Conservation (phyloP, 1,140 invertebrate species). For the Procambarus clarkii region DNA sequence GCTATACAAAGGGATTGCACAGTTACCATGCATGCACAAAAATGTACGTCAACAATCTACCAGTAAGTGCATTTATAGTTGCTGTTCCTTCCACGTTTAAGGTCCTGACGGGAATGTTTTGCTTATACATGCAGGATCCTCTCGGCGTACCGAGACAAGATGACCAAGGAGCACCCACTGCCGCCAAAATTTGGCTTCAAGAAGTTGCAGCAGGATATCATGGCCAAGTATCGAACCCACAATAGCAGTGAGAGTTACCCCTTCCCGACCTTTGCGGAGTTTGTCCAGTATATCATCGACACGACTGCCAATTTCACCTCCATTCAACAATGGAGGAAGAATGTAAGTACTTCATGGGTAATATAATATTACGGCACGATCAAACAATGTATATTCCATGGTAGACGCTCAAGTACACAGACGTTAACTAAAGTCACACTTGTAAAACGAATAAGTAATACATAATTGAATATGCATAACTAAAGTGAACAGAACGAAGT, state of each 20-base stretch:
- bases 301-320: background rate
- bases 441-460: no score
- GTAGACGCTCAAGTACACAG: no score
- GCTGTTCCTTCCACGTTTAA: background rate
- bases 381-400: no score
- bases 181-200: slow-evolving; percentile 47
- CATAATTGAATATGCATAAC: no score
- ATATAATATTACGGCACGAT: no score
- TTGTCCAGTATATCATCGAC: slow-evolving; percentile 54
- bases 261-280: slow-evolving; percentile 52
- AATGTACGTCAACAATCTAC: no score
- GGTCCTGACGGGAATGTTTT: no score
- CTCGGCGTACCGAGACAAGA: slow-evolving; percentile 59
- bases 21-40: no score
- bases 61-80: no score
- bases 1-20: no score
- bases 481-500: no score
- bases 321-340: slow-evolving; percentile 19
- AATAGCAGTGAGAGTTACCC: slow-evolving; percentile 12
- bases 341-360: slow-evolving; percentile 10
- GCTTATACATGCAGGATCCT: slow-evolving; percentile 9
- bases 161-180: slow-evolving; percentile 22
- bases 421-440: no score
- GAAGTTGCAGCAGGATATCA: slow-evolving; percentile 39
- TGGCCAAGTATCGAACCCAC: background rate